These are phyloP conservation scores for Sinohyriopsis cumingii DNA, from an alignment of 2,888 invertebrate species.

Conservation along the genomic window DNA sequence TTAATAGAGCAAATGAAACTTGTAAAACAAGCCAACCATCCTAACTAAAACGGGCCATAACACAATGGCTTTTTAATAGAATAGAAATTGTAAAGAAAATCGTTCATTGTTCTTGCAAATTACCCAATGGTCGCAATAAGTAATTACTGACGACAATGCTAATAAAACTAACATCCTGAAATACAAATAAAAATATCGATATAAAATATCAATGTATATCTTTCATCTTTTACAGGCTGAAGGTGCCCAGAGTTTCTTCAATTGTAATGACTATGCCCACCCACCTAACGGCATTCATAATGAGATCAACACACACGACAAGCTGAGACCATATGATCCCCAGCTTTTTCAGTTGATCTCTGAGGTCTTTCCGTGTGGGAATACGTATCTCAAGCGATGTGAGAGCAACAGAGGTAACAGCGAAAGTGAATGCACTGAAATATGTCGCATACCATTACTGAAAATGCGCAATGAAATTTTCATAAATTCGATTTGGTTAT, in stretches of 20 bases:
- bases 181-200: not conserved
- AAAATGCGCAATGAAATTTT: too few relatives aligned
- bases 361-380: slow-evolving; percentile 15
- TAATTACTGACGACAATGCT: too few relatives aligned
- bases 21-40: too few relatives aligned
- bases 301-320: slow-evolving; percentile 4
- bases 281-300: slow-evolving; percentile 11
- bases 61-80: too few relatives aligned
- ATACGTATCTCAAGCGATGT: slow-evolving; percentile 13
- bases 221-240: slow-evolving; percentile 12
- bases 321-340: slow-evolving; percentile 8
- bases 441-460: too few relatives aligned
- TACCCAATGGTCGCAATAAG: too few relatives aligned
- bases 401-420: slow-evolving; percentile 7
- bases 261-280: slow-evolving; percentile 3
- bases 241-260: slow-evolving; percentile 16
- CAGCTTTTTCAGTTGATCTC: slow-evolving; percentile 5
- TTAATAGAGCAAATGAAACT: too few relatives aligned
- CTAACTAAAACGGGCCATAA: too few relatives aligned
- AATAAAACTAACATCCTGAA: not conserved
- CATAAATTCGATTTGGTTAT: too few relatives aligned
- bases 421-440: not conserved
- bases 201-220: not conserved
- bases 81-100: too few relatives aligned
- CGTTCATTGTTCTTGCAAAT: too few relatives aligned